Conservation (phyloP, 2,113 vertebrate genomes). For the Gasterosteus nipponicus region DNA sequence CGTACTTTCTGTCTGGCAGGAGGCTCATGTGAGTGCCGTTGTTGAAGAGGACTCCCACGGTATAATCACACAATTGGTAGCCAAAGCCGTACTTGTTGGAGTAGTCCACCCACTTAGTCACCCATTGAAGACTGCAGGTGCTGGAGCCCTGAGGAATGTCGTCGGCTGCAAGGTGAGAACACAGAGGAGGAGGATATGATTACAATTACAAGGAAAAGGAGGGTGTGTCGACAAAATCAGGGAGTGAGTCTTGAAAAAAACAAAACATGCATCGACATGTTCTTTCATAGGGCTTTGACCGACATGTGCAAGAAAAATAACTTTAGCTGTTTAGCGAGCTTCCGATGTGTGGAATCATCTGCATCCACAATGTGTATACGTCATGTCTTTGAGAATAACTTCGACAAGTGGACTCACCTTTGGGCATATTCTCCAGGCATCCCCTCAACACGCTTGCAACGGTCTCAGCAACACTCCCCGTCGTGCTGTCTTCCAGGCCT, state of each 20-base stretch:
- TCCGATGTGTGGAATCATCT: background rate
- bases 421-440: slow-evolving; percentile 95
- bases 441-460: slow-evolving; percentile 90
- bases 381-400: background rate
- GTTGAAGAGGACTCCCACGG: slow-evolving; percentile 98
- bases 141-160: slow-evolving; percentile 87
- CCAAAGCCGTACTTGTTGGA: slow-evolving; percentile 99
- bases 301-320: background rate
- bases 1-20: slow-evolving; percentile 95
- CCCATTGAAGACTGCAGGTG: slow-evolving; percentile 91
- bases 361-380: background rate
- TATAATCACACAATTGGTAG: slow-evolving; percentile 97
- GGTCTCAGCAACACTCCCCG: slow-evolving; percentile 92
- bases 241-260: background rate
- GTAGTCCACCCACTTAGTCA: slow-evolving; percentile 99
- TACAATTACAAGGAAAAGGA: background rate
- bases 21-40: slow-evolving; percentile 98
- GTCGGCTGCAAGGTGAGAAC: slow-evolving; percentile 75
- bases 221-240: background rate
- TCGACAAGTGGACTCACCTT: slow-evolving; percentile 71
- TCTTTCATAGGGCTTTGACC: background rate
- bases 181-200: slow-evolving; percentile 47
- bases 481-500: slow-evolving; percentile 96
- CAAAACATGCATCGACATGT: background rate
- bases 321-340: background rate